Evolutionary conservation across 2,113 vertebrate species (phyloP), one percentile per base, ranked within the genome.

Genomic region (Spea bombifrons): DNA sequence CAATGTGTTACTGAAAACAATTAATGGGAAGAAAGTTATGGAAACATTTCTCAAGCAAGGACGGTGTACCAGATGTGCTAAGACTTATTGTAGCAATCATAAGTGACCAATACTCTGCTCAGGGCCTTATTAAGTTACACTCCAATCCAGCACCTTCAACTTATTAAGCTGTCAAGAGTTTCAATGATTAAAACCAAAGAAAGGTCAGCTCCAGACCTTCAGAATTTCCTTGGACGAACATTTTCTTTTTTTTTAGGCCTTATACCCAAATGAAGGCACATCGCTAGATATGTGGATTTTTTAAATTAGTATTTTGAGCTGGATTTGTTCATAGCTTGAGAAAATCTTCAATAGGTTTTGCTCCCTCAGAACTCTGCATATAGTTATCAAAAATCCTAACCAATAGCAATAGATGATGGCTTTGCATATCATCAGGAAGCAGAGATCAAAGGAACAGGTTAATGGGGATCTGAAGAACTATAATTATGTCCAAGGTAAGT

Each of bases 11-110:
- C 95, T 94, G 93, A 95, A 95, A 92, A 83, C 85, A 90, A 88
- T 89, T 90, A 87, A 88, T 87, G 93, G 83, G 91, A 91, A 85
- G 87, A 94, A 97, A 97, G 92, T 96, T 96, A 96, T 95, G 91
- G 95, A 96, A 97, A 94, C 92, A 94, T 95, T 94, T 96, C 91
- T 95, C 92, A 95, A 89, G 86, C 93, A 95, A 96, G 93, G 94
- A 96, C 92, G 94, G 91, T 89, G 87, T 88, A 89, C 94, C 95
- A 97, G 93, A 96, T 97, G 95, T 95, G 90, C 92, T 92, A 93
- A 96, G 95, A 97, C 96, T 97, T 98, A 97, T 95, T 94, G 94
- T 94, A 96, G 93, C 94, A 97, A 98, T 97, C 95, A 97, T 93
- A 95, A 91, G 92, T 95, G 94, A 90, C 93, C 95, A 96, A 90